Percentiles rank a stretch among this genome's conserved stretches.
These are phyloP conservation scores for Euleptes europaea DNA, from an alignment of 2,113 vertebrate genomes.

Conservation along the genomic window DNA sequence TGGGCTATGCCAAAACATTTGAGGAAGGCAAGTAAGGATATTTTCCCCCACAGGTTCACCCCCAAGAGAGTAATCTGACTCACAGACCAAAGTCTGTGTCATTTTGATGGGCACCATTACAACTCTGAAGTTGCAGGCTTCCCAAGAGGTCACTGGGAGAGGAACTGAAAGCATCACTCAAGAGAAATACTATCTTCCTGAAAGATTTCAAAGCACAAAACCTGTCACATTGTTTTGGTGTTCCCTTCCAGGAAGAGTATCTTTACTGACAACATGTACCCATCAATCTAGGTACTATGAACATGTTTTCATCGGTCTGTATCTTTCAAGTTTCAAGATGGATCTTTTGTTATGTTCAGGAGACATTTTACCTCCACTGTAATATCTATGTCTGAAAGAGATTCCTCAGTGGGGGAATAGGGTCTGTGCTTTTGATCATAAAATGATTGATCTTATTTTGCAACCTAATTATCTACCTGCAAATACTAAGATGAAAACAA, in stretches of 20 bases:
- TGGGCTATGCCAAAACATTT: not conserved
- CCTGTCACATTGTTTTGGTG: conserved; percentile 1
- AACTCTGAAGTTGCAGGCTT: not conserved
- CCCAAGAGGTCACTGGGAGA: conserved; percentile 1
- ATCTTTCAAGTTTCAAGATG: conserved; percentile 7
- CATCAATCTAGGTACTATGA: conserved; percentile 24
- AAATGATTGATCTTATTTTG: conserved; percentile 8
- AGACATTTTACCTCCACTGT: not conserved
- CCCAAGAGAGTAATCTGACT: not conserved
- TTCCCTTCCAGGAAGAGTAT: not conserved
- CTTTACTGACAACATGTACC: conserved; percentile 12
- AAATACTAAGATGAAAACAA: conserved; percentile 20
- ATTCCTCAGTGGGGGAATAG: not conserved
- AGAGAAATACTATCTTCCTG: conserved; percentile 19
- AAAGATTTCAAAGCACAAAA: conserved; percentile 31
- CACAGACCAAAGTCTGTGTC: not conserved
- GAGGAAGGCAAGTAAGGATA: not conserved
- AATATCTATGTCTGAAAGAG: not conserved
- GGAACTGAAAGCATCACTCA: conserved; percentile 14
- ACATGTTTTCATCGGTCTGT: conserved; percentile 14
- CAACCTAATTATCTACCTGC: conserved; percentile 15
- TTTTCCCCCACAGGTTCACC: not conserved
- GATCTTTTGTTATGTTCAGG: conserved; percentile 10
- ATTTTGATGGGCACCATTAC: conserved; percentile 7
- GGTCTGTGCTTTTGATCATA: conserved; percentile 1